Conservation (phyloP, 2,888 invertebrate species). For the Tachina grossa region DNA sequence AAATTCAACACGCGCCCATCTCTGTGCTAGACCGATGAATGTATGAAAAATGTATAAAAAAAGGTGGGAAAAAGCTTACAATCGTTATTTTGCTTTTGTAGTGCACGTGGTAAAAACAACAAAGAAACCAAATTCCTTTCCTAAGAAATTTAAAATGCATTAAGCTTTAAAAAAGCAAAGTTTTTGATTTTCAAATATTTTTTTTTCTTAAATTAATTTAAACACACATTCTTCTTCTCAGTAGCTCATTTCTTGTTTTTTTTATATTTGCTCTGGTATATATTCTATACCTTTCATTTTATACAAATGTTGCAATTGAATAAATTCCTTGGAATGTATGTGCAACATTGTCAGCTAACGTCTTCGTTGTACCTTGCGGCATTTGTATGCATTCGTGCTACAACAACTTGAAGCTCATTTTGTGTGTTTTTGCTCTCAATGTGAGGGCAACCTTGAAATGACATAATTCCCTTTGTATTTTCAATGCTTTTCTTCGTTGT, state of each 20-base stretch:
- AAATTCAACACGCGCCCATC: too few relatives aligned
- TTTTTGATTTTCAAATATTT: too few relatives aligned
- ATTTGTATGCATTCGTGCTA: conserved; percentile 30
- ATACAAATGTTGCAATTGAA: conserved; percentile 9
- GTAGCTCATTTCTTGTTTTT: neutral
- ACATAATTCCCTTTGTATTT: conserved; percentile 27
- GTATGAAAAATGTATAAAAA: too few relatives aligned
- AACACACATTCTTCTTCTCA: too few relatives aligned
- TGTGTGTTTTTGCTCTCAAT: neutral
- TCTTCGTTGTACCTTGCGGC: conserved; percentile 16
- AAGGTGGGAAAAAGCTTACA: too few relatives aligned
- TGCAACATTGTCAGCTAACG: neutral
- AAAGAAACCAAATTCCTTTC: too few relatives aligned
- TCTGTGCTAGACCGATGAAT: too few relatives aligned
- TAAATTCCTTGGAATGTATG: conserved; percentile 16
- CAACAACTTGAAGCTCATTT: conserved; percentile 46
- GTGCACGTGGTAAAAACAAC: too few relatives aligned
- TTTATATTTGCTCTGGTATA: neutral
- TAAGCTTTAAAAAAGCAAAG: too few relatives aligned
- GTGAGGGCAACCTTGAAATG: conserved; percentile 33
- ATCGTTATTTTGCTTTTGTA: too few relatives aligned
- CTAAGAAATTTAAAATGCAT: too few relatives aligned
- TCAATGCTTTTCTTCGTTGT: neutral
- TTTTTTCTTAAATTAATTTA: too few relatives aligned
- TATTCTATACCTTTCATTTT: neutral